phyloP scores from a whole-genome alignment of 2,888 invertebrate species.

The Megalurothrips usitatus region DNA sequence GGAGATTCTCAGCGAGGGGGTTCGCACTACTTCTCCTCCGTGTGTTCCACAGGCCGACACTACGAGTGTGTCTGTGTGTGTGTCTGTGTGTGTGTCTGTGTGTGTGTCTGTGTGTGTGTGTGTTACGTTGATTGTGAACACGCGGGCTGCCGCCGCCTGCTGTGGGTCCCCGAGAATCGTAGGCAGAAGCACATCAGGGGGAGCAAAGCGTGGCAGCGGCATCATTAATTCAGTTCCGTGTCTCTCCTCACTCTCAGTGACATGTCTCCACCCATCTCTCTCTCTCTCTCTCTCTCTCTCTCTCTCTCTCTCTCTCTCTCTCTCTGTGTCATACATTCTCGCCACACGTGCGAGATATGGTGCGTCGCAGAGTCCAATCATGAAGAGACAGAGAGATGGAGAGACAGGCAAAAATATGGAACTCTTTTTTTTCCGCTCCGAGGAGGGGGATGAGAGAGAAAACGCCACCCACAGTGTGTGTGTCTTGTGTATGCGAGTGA shows the following conservation, averaged over 20 bases:
- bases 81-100: too few species aligned
- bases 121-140: too few species aligned
- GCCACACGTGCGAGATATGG: background rate
- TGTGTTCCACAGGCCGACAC: too few species aligned
- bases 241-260: slow-evolving; percentile 19
- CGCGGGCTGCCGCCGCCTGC: background rate
- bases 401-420: background rate
- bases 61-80: too few species aligned
- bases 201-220: background rate
- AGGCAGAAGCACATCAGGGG: background rate
- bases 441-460: too few species aligned
- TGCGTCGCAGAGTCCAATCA: background rate
- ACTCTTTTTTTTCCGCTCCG: too few species aligned
- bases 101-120: too few species aligned
- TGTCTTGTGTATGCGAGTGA: too few species aligned
- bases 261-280: slow-evolving; percentile 3
- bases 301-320: slow-evolving; percentile 28
- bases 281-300: slow-evolving; percentile 30
- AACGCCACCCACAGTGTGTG: too few species aligned
- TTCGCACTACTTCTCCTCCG: too few species aligned
- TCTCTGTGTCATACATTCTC: background rate
- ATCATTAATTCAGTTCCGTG: slow-evolving; percentile 20
- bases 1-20: too few species aligned
- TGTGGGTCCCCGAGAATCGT: background rate
- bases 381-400: background rate